These are phyloP conservation scores for Polydesmus complanatus DNA, from an alignment of 2,888 invertebrate genomes.

Conservation along the genomic window DNA sequence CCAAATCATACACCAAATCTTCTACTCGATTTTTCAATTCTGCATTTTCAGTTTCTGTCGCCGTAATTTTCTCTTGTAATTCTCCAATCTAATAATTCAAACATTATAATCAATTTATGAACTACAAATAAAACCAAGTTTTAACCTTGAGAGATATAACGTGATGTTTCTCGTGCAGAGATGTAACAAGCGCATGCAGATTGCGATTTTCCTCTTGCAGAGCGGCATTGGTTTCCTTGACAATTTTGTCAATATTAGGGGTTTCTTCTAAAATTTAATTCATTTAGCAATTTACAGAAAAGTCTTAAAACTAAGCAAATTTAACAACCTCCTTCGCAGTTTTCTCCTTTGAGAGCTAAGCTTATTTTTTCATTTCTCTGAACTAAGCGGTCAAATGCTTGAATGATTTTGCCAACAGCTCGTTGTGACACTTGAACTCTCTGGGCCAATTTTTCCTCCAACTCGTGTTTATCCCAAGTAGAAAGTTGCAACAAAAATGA, in stretches of 20 bases:
- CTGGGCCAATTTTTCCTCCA: constrained; percentile 89
- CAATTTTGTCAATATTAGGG: constrained; percentile 61
- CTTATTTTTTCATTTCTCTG: constrained; percentile 93
- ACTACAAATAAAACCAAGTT: not conserved
- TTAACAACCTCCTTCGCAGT: constrained; percentile 26
- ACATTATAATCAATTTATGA: not conserved
- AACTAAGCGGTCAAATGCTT: constrained; percentile 88
- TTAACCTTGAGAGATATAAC: constrained; percentile 66
- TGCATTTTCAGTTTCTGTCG: constrained; percentile 84
- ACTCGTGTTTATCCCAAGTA: constrained; percentile 94
- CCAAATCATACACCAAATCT: constrained; percentile 81
- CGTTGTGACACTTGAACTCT: constrained; percentile 91
- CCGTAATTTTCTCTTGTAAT: constrained; percentile 71
- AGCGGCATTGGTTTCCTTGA: constrained; percentile 71
- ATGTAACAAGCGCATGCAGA: constrained; percentile 78
- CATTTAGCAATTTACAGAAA: not conserved
- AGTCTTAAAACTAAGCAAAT: not conserved
- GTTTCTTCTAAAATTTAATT: constrained; percentile 42
- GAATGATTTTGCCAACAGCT: constrained; percentile 90
- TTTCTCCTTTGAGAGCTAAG: constrained; percentile 67
- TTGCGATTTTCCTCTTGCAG: constrained; percentile 80
- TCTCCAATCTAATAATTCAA: constrained; percentile 50
- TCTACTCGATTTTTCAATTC: constrained; percentile 92
- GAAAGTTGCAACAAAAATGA: constrained; percentile 89
- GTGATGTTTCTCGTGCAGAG: constrained; percentile 84